A percentile compares a stretch with the other conserved stretches of the same genome.
Conservation (phyloP, 2,888 invertebrate genomes). For the Candidula unifasciata region DNA sequence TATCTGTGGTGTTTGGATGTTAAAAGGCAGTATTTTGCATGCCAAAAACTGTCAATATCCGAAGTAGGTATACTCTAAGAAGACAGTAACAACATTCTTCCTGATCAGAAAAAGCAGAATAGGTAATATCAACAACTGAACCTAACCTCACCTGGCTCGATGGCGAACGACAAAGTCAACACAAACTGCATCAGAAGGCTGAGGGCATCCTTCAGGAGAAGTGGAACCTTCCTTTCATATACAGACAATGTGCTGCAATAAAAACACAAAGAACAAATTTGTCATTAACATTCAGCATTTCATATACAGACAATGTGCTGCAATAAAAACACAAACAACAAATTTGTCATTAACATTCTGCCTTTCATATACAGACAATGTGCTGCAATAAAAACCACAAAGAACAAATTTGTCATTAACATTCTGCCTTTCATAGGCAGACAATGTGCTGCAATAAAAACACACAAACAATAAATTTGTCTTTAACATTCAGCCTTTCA, state of each 20-base stretch:
- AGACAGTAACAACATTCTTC: background rate
- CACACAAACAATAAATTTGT: too few relatives aligned
- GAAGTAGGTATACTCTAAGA: background rate
- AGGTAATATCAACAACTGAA: too few relatives aligned
- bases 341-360: too few relatives aligned
- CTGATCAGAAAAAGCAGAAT: background rate
- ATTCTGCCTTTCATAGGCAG: background rate
- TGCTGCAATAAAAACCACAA: slow-evolving; percentile 49
- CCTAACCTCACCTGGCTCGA: slow-evolving; percentile 42
- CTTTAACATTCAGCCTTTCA: too few relatives aligned
- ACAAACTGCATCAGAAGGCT: slow-evolving; percentile 92
- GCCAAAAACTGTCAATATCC: background rate
- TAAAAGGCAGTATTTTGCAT: too few relatives aligned
- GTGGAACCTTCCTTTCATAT: slow-evolving; percentile 84
- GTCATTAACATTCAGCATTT: too few relatives aligned
- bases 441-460: slow-evolving; percentile 59
- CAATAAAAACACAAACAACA: background rate
- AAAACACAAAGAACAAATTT: background rate
- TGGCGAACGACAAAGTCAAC: slow-evolving; percentile 87
- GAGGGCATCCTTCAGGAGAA: slow-evolving; percentile 90
- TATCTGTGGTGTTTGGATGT: too few relatives aligned
- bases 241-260: slow-evolving; percentile 61
- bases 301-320: slow-evolving; percentile 59
- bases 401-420: too few relatives aligned
- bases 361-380: slow-evolving; percentile 55